These are phyloP conservation scores for Sakesphorus luctuosus DNA, from an alignment of 2,113 vertebrate genomes.

Conservation along the genomic window DNA sequence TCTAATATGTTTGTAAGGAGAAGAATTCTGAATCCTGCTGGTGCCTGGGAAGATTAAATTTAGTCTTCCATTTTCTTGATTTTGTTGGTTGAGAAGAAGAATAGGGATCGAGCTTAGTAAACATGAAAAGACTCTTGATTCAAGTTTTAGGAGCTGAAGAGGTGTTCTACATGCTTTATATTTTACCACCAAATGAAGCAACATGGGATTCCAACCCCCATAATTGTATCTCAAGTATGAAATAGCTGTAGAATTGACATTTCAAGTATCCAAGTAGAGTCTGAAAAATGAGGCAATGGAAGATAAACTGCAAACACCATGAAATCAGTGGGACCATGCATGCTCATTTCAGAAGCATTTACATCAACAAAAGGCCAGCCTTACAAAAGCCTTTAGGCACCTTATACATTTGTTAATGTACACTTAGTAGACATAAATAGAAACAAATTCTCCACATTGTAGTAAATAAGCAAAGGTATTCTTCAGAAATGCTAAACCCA, in stretches of 20 bases:
- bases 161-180: not conserved
- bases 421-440: not conserved
- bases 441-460: not conserved
- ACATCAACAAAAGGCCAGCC: not conserved
- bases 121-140: not conserved
- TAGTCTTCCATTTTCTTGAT: not conserved
- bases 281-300: not conserved
- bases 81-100: not conserved
- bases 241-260: not conserved
- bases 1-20: not conserved
- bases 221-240: not conserved
- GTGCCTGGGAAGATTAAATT: not conserved
- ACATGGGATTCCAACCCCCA: not conserved
- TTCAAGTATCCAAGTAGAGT: not conserved
- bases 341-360: not conserved
- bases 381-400: not conserved
- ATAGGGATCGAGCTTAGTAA: not conserved
- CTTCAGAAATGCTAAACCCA: not conserved
- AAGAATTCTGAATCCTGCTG: not conserved
- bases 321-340: not conserved
- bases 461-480: not conserved
- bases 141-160: not conserved
- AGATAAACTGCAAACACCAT: not conserved
- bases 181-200: not conserved
- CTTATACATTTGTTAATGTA: not conserved